phyloP scores from a whole-genome alignment of 2,113 vertebrate genomes.

The Nothoprocta pentlandii region DNA sequence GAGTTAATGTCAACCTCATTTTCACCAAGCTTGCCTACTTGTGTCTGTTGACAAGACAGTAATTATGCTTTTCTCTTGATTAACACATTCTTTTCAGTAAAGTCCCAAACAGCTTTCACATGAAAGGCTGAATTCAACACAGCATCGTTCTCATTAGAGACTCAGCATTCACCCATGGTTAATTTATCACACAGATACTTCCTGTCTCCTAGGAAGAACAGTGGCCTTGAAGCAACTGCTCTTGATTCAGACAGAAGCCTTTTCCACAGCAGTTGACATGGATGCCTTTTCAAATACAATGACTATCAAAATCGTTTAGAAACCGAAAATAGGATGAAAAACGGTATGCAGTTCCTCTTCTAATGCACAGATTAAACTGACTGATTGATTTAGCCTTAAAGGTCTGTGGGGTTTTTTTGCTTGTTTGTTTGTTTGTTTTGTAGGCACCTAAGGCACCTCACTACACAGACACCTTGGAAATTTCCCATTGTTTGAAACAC shows the following conservation, averaged over 20 bases:
- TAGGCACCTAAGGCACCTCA: background rate
- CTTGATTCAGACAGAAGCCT: constrained; percentile 10
- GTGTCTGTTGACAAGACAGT: constrained; percentile 38
- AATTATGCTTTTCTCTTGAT: constrained; percentile 51
- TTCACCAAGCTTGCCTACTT: constrained; percentile 27
- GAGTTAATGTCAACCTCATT: constrained; percentile 35
- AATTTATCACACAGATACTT: constrained; percentile 47
- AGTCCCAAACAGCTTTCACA: constrained; percentile 35
- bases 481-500: background rate
- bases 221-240: constrained; percentile 16
- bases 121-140: constrained; percentile 45
- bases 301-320: background rate
- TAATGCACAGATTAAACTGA: background rate
- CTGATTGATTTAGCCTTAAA: background rate
- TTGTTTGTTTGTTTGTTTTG: background rate
- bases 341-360: background rate
- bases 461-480: background rate
- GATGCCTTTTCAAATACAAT: constrained; percentile 5
- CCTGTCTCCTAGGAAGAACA: constrained; percentile 22
- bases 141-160: constrained; percentile 49
- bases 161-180: constrained; percentile 18
- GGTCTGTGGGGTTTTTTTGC: background rate
- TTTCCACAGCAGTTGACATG: background rate
- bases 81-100: constrained; percentile 56
- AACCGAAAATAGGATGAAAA: background rate